Conservation (phyloP, 2,888 invertebrate species). For the Hydroisotoma schaefferi region DNA sequence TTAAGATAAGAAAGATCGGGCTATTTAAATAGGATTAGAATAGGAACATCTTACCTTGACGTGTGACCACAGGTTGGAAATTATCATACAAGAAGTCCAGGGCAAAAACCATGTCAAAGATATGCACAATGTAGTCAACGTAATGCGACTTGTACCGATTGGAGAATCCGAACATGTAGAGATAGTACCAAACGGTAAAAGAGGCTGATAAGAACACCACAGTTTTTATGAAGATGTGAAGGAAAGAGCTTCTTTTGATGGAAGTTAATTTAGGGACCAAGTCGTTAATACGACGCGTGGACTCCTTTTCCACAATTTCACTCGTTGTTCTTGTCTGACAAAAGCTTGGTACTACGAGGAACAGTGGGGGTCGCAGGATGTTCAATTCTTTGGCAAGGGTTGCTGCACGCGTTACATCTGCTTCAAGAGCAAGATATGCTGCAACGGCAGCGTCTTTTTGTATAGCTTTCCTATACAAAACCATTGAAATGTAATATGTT, state of each 20-base stretch:
- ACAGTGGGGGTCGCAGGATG: conserved; percentile 36
- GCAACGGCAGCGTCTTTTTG: conserved; percentile 14
- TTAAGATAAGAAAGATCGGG: too few species aligned
- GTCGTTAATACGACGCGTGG: not conserved
- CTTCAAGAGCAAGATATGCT: conserved; percentile 33
- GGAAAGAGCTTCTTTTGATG: not conserved
- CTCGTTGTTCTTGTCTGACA: not conserved
- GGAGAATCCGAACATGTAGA: conserved; percentile 39
- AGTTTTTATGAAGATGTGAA: not conserved
- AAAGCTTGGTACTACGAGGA: conserved; percentile 25
- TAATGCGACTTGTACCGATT: not conserved
- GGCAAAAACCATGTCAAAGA: conserved; percentile 33
- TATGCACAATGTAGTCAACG: conserved; percentile 27
- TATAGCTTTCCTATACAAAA: not conserved
- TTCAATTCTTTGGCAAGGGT: conserved; percentile 42
- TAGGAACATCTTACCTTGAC: not conserved
- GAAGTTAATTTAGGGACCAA: not conserved
- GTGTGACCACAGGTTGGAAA: conserved; percentile 36
- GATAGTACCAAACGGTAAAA: conserved; percentile 39
- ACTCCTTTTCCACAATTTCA: not conserved
- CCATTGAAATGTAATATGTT: too few species aligned
- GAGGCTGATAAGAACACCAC: not conserved
- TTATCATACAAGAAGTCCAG: conserved; percentile 38
- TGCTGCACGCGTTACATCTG: conserved; percentile 38
- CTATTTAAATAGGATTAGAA: too few species aligned